phyloP scores from a whole-genome alignment of 2,797 vertebrate genomes.

The Crocidura indochinensis region DNA sequence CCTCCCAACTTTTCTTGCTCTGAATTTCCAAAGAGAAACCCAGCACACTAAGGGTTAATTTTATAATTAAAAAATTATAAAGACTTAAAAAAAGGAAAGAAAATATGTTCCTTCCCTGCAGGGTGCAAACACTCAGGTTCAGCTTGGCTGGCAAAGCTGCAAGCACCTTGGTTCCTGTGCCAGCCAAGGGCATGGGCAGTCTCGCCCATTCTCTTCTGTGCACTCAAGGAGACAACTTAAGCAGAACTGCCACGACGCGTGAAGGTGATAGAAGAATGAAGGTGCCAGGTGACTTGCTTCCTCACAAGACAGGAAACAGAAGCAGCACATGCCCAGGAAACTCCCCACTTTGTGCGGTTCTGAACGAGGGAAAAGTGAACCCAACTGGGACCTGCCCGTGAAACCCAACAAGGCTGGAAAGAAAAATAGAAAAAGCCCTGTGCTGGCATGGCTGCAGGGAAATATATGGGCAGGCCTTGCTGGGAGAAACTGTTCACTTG shows the following conservation, averaged over 20 bases:
- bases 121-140: no score
- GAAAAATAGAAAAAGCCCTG: conserved; percentile 27
- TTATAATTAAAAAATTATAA: no score
- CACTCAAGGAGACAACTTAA: no score
- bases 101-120: no score
- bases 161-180: no score
- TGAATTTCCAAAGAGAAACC: neutral
- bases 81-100: no score
- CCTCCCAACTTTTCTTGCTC: no score
- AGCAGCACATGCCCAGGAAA: neutral
- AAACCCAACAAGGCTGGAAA: conserved; percentile 50
- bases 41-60: neutral
- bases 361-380: conserved; percentile 9
- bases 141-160: no score
- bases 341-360: neutral
- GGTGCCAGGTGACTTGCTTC: conserved; percentile 12
- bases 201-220: no score
- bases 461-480: neutral
- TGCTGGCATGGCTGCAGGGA: neutral
- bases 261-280: conserved; percentile 21
- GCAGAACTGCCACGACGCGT: neutral
- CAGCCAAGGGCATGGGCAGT: no score
- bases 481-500: neutral
- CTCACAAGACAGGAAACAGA: conserved; percentile 65
- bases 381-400: neutral